These are phyloP conservation scores for Dunckerocampus dactyliophorus DNA, from an alignment of 2,113 vertebrate genomes.

Conservation along the genomic window DNA sequence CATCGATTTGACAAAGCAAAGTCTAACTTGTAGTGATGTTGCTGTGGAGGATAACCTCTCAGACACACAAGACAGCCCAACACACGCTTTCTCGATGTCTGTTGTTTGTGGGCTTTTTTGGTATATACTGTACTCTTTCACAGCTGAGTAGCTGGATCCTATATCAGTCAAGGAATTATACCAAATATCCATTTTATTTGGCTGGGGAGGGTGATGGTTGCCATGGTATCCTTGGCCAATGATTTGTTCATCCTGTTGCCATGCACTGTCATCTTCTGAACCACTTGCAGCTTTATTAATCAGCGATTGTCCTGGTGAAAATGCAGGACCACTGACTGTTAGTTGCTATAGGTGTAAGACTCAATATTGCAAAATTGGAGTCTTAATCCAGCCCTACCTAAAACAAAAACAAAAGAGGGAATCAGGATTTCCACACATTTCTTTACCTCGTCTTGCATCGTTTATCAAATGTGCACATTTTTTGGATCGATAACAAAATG, in stretches of 20 bases:
- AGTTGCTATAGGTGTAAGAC: not conserved
- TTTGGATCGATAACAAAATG: not conserved
- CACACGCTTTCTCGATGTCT: conserved; percentile 15
- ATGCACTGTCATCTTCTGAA: no score
- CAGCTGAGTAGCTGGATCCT: not conserved
- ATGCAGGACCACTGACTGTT: not conserved
- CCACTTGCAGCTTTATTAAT: not conserved
- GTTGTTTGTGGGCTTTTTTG: conserved; percentile 20
- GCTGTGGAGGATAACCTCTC: not conserved
- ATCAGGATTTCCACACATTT: not conserved
- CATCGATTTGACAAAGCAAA: conserved; percentile 35
- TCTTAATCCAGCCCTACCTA: not conserved
- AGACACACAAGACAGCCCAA: conserved; percentile 3
- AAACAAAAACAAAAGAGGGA: not conserved
- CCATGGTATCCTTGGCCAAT: no score
- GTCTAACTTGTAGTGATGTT: conserved; percentile 14
- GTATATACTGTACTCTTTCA: not conserved
- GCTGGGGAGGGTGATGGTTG: no score
- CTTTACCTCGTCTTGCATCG: not conserved
- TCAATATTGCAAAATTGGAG: no score
- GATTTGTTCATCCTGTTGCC: no score
- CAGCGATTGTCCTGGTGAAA: not conserved
- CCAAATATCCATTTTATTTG: no score
- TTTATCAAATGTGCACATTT: not conserved
- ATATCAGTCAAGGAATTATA: no score